Evolutionary conservation across 2,113 vertebrate genomes (phyloP).

Genomic region (Dicerorhinus sumatrensis): DNA sequence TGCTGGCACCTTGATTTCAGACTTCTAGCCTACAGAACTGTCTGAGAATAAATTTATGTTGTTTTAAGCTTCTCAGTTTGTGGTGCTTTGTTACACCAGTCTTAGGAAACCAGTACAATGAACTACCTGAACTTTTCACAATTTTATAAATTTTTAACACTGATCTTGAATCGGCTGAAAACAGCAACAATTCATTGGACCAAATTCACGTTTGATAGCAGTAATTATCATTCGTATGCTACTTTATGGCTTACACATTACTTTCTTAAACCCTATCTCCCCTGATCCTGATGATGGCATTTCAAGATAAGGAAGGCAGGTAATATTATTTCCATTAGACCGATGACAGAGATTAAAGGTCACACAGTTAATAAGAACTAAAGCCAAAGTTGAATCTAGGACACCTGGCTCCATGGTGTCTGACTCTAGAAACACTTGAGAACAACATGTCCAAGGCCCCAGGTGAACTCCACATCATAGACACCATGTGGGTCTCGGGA

Average conservation of each 20-base stretch:
- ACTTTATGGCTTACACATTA: not conserved
- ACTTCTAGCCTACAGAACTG: not conserved
- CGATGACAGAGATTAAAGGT: not conserved
- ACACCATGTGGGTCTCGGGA: accelerated
- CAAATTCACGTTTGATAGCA: not conserved
- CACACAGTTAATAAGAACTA: not conserved
- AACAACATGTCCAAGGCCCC: not conserved
- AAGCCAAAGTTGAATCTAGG: not conserved
- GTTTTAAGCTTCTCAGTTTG: not conserved
- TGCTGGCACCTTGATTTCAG: not conserved
- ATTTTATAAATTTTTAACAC: not conserved
- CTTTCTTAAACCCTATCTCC: not conserved
- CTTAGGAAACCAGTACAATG: not conserved
- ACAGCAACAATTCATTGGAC: not conserved
- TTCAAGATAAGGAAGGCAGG: not conserved
- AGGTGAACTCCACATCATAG: not conserved
- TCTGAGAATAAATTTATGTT: not conserved
- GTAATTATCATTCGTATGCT: not conserved
- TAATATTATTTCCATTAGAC: not conserved
- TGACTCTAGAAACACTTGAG: not conserved
- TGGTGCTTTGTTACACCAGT: not conserved
- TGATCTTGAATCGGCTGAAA: not conserved
- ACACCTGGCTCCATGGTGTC: not conserved
- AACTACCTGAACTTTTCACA: not conserved
- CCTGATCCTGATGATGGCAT: not conserved